Conservation (phyloP, 2,113 vertebrate genomes). For the Pardalotus punctatus region DNA sequence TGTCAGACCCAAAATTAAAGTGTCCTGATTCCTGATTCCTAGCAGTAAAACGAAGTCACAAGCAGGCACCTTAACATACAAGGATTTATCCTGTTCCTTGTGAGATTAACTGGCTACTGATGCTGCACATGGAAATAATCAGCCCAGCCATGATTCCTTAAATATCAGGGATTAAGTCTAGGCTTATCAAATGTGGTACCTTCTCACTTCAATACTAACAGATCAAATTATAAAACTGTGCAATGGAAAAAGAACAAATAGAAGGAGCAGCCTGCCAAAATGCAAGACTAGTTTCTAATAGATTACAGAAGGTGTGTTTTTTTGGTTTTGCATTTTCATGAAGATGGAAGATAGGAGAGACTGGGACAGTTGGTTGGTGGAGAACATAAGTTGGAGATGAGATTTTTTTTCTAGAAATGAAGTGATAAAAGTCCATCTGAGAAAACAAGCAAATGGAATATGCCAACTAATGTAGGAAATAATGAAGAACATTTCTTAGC, state of each 20-base stretch:
- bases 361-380: background rate
- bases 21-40: background rate
- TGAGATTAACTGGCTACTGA: background rate
- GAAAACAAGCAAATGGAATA: background rate
- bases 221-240: background rate
- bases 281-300: background rate
- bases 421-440: background rate
- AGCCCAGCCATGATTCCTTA: background rate
- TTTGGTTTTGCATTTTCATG: background rate
- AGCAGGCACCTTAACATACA: background rate
- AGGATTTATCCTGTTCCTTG: background rate
- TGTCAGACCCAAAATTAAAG: background rate
- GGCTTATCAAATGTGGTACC: background rate
- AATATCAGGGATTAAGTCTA: background rate
- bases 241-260: background rate
- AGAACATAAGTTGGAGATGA: background rate
- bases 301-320: fast-evolving
- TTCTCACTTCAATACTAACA: background rate
- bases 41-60: background rate
- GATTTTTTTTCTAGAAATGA: background rate
- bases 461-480: background rate
- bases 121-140: background rate
- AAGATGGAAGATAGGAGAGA: background rate
- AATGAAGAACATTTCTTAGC: background rate
- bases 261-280: background rate